Evolutionary conservation across 2,113 vertebrate species (phyloP), one percentile per base, ranked within the genome.

Genomic region (Callipepla californica): DNA sequence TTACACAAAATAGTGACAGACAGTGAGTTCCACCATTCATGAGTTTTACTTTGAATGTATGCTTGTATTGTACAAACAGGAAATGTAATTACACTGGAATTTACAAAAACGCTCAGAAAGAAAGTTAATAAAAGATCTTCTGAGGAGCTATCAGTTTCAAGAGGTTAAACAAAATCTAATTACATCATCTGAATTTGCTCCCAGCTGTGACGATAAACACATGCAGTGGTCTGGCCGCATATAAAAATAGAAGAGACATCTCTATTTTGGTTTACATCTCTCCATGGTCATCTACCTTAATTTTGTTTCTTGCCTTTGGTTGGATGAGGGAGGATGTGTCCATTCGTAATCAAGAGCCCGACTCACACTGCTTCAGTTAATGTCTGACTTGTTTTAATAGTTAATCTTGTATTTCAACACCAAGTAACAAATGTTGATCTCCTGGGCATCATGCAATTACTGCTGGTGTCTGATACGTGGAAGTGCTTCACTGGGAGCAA

Each of bases 191-290:
- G 89, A 95, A 93, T 65, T 76, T 80, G 45, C 88, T 89, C 86
- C 97, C 96, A 97, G 88, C 40, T 79, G 72, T 20, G 77, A 75
- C 57, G 90, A 62, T 68, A 97, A 97, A 96, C 86, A 90, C 55
- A 96, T 67, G 40, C 74, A 94, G 1, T 68, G 85, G 91, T 93
- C 95, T 96, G 94, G 97, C 88, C 86, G 95, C 95, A 93, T 84
- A 84, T 73, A 91, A 80, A 96, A 96, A 80, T 80, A 94, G 79
- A 53, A 96, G 79, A 95, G 97, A 94, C 75, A 94, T 89, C 91
- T 92, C 83, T 26, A 70, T 61, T 94, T 92, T 89, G 81, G 77
- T 93, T 97, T 97, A 96, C 92, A 81, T 95, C 96, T 80, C 96
- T 96, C 95, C 96, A 34, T 16, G 78, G 61, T n/a, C 79, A 30